Evolutionary conservation across 2,888 invertebrate genomes (phyloP).

Genomic region (Buathra laborator): DNA sequence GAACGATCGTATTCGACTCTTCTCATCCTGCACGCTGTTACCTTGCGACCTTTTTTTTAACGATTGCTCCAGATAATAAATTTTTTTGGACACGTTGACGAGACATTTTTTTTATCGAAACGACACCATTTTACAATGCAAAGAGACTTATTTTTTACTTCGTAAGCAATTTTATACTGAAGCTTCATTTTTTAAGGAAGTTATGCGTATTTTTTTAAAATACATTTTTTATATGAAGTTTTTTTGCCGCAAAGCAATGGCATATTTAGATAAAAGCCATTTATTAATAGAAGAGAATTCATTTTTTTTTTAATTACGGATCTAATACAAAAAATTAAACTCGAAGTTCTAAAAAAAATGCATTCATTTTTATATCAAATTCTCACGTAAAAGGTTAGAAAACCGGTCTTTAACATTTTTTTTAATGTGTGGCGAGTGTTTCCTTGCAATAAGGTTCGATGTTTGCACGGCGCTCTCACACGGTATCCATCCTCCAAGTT

Average conservation of each 20-base stretch:
- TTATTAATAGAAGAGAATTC: neutral
- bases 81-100: neutral
- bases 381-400: neutral
- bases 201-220: neutral
- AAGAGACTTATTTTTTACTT: neutral
- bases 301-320: too few species aligned
- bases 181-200: neutral
- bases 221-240: too few species aligned
- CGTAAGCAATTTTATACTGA: neutral
- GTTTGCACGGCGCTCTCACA: slow-evolving; percentile 30
- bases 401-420: neutral
- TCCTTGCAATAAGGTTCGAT: neutral
- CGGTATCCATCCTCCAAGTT: slow-evolving; percentile 35
- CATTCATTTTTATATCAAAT: neutral
- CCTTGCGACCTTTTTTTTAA: slow-evolving; percentile 7
- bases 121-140: neutral
- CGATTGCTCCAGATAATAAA: slow-evolving; percentile 25
- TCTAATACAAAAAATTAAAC: neutral
- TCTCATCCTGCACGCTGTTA: neutral
- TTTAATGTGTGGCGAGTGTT: neutral
- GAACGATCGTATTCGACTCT: slow-evolving; percentile 28
- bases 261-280: neutral
- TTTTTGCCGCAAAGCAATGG: too few species aligned
- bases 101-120: neutral
- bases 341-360: neutral